phyloP scores from a whole-genome alignment of 92 coral and sea anemone genomes.

The Plumapathes pennacea region DNA sequence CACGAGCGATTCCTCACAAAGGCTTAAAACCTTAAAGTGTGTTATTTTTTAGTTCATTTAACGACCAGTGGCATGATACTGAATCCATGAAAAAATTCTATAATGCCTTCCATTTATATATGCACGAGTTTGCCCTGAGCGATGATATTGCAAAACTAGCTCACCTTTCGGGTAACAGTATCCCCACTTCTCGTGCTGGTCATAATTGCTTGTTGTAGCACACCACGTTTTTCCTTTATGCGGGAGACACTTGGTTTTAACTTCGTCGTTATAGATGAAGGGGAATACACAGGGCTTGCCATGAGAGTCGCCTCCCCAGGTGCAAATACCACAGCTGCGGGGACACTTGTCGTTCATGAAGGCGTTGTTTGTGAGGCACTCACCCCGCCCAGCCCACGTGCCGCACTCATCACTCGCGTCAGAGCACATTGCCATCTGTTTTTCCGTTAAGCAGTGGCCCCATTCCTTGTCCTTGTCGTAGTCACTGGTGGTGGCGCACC shows the following conservation, averaged over 20 bases:
- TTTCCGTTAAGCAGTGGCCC: conserved; percentile 36
- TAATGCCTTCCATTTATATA: too few relatives aligned
- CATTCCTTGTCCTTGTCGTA: conserved; percentile 34
- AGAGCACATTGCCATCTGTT: conserved; percentile 8
- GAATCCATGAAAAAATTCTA: too few relatives aligned
- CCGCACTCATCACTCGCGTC: conserved; percentile 16
- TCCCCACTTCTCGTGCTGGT: conserved; percentile 46
- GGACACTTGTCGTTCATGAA: conserved; percentile 20
- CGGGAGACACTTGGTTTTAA: conserved; percentile 6
- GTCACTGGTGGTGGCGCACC: conserved; percentile 48
- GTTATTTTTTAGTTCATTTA: too few relatives aligned
- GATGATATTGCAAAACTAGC: conserved; percentile 1
- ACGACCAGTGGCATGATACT: too few relatives aligned
- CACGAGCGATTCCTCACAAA: too few relatives aligned
- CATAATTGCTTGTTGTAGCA: conserved; percentile 19
- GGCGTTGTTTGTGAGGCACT: conserved; percentile 5
- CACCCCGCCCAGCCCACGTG: conserved; percentile 21
- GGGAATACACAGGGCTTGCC: conserved; percentile 24
- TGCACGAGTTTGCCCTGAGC: too few relatives aligned
- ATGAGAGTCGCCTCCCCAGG: conserved; percentile 23
- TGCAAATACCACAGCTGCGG: conserved; percentile 42
- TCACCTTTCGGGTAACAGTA: conserved; percentile 40
- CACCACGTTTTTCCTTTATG: conserved; percentile 31
- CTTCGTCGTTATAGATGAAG: conserved; percentile 10
- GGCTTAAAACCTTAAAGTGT: too few relatives aligned